Percentiles rank a stretch among this genome's conserved stretches.
Evolutionary conservation across 2,888 invertebrate genomes (phyloP).

Genomic region (Geotrupes spiniger): DNA sequence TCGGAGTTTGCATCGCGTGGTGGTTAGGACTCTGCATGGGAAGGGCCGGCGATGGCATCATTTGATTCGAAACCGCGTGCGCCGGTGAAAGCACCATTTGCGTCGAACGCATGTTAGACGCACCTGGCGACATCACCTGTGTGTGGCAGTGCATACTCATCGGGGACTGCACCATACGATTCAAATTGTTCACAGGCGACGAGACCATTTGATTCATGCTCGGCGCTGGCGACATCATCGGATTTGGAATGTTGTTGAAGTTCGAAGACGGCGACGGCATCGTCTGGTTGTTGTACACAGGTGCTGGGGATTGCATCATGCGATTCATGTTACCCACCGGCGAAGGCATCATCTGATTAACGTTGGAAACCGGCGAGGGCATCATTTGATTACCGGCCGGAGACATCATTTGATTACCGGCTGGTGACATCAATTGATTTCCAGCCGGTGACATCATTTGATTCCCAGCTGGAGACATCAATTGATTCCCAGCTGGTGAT

Average conservation of each 20-base stretch:
- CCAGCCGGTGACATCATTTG: constrained; percentile 37
- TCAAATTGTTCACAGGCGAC: constrained; percentile 31
- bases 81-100: background rate
- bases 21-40: constrained; percentile 32
- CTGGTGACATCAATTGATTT: too few relatives aligned
- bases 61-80: constrained; percentile 14
- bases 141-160: constrained; percentile 37
- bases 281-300: constrained; percentile 25
- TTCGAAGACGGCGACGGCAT: constrained; percentile 32
- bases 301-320: constrained; percentile 37
- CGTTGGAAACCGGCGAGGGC: constrained; percentile 32
- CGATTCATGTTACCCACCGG: constrained; percentile 33
- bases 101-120: constrained; percentile 14
- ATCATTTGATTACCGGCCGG: constrained; percentile 34
- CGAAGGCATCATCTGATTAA: constrained; percentile 35
- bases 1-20: constrained; percentile 19
- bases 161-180: constrained; percentile 37
- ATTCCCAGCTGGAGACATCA: constrained; percentile 23
- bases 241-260: constrained; percentile 26
- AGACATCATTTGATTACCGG: too few relatives aligned
- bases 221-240: constrained; percentile 26
- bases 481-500: constrained; percentile 25
- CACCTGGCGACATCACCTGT: constrained; percentile 35
- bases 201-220: constrained; percentile 38
- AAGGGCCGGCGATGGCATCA: constrained; percentile 27